Percentiles rank a stretch among this genome's conserved stretches.
Conservation (phyloP, 2,888 invertebrate species). For the Cryptus viduatorius region DNA sequence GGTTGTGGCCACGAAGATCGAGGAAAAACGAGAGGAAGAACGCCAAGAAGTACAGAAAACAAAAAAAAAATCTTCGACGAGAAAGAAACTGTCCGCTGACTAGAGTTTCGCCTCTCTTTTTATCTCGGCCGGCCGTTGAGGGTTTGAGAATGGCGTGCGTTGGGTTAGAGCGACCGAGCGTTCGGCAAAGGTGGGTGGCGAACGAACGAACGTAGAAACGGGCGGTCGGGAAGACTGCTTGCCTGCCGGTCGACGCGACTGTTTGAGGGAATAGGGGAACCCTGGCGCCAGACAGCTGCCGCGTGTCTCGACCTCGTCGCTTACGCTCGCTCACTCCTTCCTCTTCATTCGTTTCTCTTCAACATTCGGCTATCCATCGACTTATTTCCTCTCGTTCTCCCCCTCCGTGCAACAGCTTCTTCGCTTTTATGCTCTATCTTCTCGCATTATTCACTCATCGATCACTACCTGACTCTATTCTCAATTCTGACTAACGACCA, state of each 20-base stretch:
- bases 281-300: constrained; percentile 83
- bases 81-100: constrained; percentile 28
- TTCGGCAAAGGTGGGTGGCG: constrained; percentile 80
- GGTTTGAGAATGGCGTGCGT: constrained; percentile 78
- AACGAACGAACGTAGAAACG: constrained; percentile 57
- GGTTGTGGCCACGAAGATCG: constrained; percentile 10
- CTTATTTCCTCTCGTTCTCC: background rate
- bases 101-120: constrained; percentile 47
- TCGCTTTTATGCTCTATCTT: constrained; percentile 20
- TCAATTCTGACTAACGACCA: constrained; percentile 11
- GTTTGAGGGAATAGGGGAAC: constrained; percentile 78
- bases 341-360: constrained; percentile 50
- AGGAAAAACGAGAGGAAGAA: constrained; percentile 51
- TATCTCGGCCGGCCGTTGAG: constrained; percentile 65
- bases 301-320: constrained; percentile 82
- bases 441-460: constrained; percentile 45
- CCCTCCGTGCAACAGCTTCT: constrained; percentile 42
- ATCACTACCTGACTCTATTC: constrained; percentile 28
- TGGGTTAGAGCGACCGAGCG: constrained; percentile 36
- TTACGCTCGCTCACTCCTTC: constrained; percentile 70
- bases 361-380: constrained; percentile 28
- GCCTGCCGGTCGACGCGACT: constrained; percentile 74
- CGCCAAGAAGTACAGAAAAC: constrained; percentile 8
- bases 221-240: constrained; percentile 42
- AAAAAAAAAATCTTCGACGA: constrained; percentile 3